phyloP scores from a whole-genome alignment of 2,113 vertebrate species.

The Saimiri boliviensis region DNA sequence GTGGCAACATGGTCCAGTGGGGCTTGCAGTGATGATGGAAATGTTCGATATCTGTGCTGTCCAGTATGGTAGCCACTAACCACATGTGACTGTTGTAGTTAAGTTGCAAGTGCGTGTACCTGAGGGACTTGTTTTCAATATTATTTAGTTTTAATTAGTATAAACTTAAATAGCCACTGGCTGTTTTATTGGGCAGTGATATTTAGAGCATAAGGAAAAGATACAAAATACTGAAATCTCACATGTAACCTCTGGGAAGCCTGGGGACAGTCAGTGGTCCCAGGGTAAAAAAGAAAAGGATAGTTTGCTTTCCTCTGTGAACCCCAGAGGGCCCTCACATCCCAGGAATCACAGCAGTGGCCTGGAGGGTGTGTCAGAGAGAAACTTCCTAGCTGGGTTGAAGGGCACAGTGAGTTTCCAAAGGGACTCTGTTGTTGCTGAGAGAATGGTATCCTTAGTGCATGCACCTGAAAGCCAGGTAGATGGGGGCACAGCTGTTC shows the following conservation, averaged over 20 bases:
- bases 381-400: background rate
- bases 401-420: background rate
- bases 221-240: background rate
- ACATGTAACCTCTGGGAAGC: background rate
- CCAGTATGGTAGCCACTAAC: background rate
- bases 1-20: too few species aligned
- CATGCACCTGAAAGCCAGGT: background rate
- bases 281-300: background rate
- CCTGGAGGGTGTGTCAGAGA: background rate
- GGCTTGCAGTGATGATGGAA: too few species aligned
- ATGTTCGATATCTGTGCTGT: background rate
- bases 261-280: background rate
- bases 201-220: background rate
- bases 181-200: background rate
- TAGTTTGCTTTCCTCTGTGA: background rate
- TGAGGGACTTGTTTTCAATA: background rate
- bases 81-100: rapidly evolving
- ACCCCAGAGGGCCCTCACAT: background rate
- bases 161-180: background rate
- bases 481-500: background rate
- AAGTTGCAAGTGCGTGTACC: background rate
- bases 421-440: background rate
- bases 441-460: background rate
- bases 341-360: background rate
- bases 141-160: background rate